Percentiles rank a stretch among this genome's conserved stretches.
These are phyloP conservation scores for Lapara coniferarum DNA, from an alignment of 2,888 invertebrate species.

Conservation along the genomic window DNA sequence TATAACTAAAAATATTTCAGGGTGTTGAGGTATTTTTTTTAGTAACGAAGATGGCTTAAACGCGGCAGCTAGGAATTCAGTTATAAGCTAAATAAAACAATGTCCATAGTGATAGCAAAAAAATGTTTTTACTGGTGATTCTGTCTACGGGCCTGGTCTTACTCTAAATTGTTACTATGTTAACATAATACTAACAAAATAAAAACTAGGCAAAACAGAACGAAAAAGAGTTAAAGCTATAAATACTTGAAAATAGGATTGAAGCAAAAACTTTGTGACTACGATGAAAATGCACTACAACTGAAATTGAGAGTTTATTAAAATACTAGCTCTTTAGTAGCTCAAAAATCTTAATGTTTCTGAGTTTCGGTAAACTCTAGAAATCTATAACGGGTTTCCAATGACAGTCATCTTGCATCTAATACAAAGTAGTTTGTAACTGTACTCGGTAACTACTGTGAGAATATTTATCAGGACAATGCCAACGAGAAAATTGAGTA, in stretches of 20 bases:
- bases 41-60: too few relatives aligned
- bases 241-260: not conserved
- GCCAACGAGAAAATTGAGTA: not conserved
- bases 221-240: not conserved
- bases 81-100: too few relatives aligned
- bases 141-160: slow-evolving; percentile 16
- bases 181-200: slow-evolving; percentile 5
- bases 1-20: too few relatives aligned
- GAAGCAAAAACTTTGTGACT: not conserved
- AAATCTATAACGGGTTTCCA: slow-evolving; percentile 15
- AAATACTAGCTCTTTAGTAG: too few relatives aligned
- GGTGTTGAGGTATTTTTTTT: too few relatives aligned
- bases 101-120: too few relatives aligned
- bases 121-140: not conserved
- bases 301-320: too few relatives aligned
- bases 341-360: not conserved
- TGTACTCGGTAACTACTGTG: slow-evolving; percentile 11
- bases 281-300: too few relatives aligned
- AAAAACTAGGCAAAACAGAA: slow-evolving; percentile 12
- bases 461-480: slow-evolving; percentile 18
- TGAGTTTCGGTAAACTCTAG: not conserved
- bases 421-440: slow-evolving; percentile 13
- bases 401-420: slow-evolving; percentile 8
- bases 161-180: slow-evolving; percentile 3
- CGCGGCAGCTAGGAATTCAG: too few relatives aligned